Evolutionary conservation across 2,888 invertebrate genomes (phyloP).

Genomic region (Cantharis rustica): DNA sequence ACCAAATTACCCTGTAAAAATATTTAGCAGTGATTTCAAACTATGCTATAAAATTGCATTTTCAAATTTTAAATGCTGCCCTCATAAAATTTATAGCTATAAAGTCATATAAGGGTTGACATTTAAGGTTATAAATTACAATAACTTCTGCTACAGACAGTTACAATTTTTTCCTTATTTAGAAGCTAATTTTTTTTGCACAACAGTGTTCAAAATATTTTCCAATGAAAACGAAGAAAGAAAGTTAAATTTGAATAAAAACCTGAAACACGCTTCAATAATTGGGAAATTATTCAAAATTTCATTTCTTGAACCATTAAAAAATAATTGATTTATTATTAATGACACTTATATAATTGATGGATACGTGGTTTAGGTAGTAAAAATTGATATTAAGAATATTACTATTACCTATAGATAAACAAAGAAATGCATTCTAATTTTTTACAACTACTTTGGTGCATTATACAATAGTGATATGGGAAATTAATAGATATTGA

Average conservation of each 20-base stretch:
- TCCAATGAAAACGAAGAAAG: background rate
- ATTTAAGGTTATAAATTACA: slow-evolving; percentile 35
- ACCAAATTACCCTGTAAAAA: slow-evolving; percentile 38
- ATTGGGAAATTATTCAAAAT: background rate
- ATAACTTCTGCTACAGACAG: slow-evolving; percentile 37
- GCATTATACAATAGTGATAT: too few relatives aligned
- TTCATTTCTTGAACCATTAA: background rate
- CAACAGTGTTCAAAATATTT: background rate
- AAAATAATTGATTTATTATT: too few relatives aligned
- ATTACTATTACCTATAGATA: too few relatives aligned
- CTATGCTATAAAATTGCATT: slow-evolving; percentile 13
- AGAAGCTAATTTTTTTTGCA: background rate
- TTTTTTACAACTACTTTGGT: too few relatives aligned
- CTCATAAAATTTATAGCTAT: slow-evolving; percentile 10
- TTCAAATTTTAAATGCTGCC: slow-evolving; percentile 7
- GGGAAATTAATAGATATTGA: too few relatives aligned
- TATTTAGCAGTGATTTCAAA: slow-evolving; percentile 29
- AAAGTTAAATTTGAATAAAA: background rate
- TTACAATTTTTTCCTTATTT: slow-evolving; percentile 28
- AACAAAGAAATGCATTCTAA: too few relatives aligned
- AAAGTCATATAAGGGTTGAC: slow-evolving; percentile 3
- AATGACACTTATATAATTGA: too few relatives aligned
- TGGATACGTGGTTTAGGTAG: too few relatives aligned
- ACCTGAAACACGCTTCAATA: background rate
- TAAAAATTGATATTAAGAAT: too few relatives aligned